Evolutionary conservation across 2,888 invertebrate genomes (phyloP).

Genomic region (Ormyrus labotus): DNA sequence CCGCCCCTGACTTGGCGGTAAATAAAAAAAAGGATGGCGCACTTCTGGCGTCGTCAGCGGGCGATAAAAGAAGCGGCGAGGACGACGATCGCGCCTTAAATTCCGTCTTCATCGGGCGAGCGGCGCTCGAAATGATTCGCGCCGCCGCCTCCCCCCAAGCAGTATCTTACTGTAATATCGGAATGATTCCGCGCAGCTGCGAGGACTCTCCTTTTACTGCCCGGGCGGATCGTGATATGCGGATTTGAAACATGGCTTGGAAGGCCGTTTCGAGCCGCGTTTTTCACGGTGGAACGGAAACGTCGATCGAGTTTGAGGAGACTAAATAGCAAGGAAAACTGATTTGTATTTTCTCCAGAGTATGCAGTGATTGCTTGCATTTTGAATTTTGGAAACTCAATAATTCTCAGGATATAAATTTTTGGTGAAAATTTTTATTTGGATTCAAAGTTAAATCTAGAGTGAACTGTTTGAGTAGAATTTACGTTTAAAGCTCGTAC

Average conservation of each 20-base stretch:
- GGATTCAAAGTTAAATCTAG: too few species aligned
- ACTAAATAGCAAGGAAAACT: too few species aligned
- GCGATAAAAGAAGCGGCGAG: constrained; percentile 30
- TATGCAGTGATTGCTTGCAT: neutral
- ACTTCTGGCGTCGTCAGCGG: neutral
- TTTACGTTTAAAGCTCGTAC: too few species aligned
- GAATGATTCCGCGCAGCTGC: constrained; percentile 34
- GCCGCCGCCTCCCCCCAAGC: neutral
- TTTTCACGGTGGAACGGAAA: too few species aligned
- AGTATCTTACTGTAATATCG: constrained; percentile 36
- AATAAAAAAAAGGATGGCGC: constrained; percentile 1
- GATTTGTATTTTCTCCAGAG: neutral
- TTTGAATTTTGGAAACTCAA: too few species aligned
- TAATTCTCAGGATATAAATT: too few species aligned
- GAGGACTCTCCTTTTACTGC: neutral
- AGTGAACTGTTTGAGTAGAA: too few species aligned
- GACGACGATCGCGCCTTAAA: constrained; percentile 21
- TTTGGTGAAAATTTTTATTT: too few species aligned
- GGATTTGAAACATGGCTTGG: too few species aligned
- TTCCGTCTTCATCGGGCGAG: constrained; percentile 1
- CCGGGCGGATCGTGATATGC: too few species aligned
- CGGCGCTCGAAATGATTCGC: constrained; percentile 32
- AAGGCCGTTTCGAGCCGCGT: too few species aligned
- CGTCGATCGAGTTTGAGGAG: too few species aligned
- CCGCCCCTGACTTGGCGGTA: neutral